A percentile compares a stretch with the other conserved stretches of the same genome.
Evolutionary conservation across 2,797 vertebrate genomes (phyloP).

Genomic region (Chiroxiphia lanceolata): DNA sequence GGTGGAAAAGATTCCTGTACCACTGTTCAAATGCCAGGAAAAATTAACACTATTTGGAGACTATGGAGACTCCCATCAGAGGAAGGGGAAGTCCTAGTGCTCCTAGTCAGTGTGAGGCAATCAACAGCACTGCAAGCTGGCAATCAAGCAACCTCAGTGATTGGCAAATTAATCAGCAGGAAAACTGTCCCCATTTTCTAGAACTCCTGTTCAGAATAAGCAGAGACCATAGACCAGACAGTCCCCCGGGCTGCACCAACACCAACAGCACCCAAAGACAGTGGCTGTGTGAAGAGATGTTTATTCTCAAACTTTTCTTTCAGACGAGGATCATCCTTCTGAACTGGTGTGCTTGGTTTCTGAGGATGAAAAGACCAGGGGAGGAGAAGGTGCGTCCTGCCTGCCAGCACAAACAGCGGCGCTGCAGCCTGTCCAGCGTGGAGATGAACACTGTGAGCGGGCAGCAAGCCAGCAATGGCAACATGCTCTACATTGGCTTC

Average conservation of each 20-base stretch:
- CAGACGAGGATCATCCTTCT: slow-evolving; percentile 91
- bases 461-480: slow-evolving; percentile 80
- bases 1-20: background rate
- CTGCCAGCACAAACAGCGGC: slow-evolving; percentile 83
- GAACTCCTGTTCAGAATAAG: background rate
- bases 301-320: background rate
- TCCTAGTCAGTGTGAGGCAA: background rate
- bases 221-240: background rate
- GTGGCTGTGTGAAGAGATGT: background rate
- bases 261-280: background rate
- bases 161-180: background rate
- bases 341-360: slow-evolving; percentile 97
- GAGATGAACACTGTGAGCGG: slow-evolving; percentile 80
- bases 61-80: background rate
- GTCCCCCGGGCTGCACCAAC: background rate
- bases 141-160: background rate
- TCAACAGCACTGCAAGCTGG: background rate
- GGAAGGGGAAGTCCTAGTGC: background rate
- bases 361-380: slow-evolving; percentile 92
- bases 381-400: slow-evolving; percentile 84
- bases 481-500: slow-evolving; percentile 87
- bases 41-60: background rate
- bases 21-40: background rate
- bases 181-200: background rate
- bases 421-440: slow-evolving; percentile 85